A percentile compares a stretch with the other conserved stretches of the same genome.
Evolutionary conservation across 1,140 invertebrate genomes (phyloP).

Genomic region (Chymomyza costata): DNA sequence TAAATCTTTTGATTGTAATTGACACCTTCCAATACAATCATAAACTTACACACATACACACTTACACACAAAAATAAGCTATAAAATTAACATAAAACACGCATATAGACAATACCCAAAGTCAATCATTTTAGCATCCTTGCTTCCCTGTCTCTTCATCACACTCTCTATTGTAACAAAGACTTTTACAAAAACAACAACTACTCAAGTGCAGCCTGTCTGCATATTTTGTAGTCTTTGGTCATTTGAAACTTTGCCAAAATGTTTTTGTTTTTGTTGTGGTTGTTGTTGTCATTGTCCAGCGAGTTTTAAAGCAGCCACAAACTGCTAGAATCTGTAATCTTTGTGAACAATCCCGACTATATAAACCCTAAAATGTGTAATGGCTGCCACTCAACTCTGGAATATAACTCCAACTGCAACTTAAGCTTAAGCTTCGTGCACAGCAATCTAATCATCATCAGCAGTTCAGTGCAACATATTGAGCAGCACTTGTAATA

Average conservation of each 20-base stretch:
- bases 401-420: background rate
- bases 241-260: conserved; percentile 45
- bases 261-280: background rate
- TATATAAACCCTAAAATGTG: conserved; percentile 44
- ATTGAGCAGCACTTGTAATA: conserved; percentile 46
- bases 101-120: conserved; percentile 20
- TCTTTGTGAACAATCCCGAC: conserved; percentile 39
- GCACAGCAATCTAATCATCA: conserved; percentile 55
- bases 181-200: conserved; percentile 3
- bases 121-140: background rate
- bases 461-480: conserved; percentile 47
- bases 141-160: conserved; percentile 6
- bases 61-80: conserved; percentile 3
- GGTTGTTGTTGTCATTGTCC: no score
- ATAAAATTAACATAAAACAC: conserved; percentile 27
- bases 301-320: conserved; percentile 1
- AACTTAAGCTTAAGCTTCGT: conserved; percentile 12
- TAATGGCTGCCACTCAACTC: conserved; percentile 21
- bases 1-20: conserved; percentile 42
- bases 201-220: conserved; percentile 53
- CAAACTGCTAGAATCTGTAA: conserved; percentile 1
- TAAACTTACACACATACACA: conserved; percentile 1
- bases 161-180: conserved; percentile 11
- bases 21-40: conserved; percentile 30
- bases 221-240: conserved; percentile 69